Conservation (phyloP, 2,113 vertebrate genomes). For the Onychorhynchus coronatus region DNA sequence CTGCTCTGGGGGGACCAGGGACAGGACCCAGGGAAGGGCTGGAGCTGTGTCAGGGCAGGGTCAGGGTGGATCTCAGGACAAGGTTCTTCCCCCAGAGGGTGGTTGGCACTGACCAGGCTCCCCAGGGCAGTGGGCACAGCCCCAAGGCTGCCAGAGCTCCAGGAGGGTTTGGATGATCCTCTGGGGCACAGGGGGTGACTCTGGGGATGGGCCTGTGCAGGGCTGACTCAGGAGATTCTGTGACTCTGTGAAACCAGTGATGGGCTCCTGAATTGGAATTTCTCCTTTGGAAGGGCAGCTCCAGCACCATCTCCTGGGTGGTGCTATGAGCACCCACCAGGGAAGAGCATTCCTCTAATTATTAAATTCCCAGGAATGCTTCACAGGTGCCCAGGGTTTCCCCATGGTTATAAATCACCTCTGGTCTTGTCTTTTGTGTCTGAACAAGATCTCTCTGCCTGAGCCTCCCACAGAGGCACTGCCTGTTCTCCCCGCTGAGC, state of each 20-base stretch:
- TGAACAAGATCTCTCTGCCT: background rate
- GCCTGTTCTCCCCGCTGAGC: background rate
- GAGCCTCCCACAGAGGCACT: background rate
- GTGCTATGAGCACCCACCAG: background rate
- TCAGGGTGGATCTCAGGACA: background rate
- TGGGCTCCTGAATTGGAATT: background rate
- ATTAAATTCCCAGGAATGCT: background rate
- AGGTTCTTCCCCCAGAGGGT: background rate
- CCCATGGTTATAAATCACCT: background rate
- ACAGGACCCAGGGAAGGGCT: background rate
- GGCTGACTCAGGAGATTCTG: background rate
- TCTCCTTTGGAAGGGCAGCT: background rate
- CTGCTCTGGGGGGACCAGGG: background rate
- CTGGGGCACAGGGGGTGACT: background rate
- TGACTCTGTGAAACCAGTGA: background rate
- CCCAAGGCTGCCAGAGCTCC: background rate
- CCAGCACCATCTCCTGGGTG: background rate
- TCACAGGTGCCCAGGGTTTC: accelerated
- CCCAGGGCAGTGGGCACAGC: background rate
- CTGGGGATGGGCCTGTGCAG: background rate
- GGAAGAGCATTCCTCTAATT: background rate
- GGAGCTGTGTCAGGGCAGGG: background rate
- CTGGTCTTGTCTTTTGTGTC: background rate
- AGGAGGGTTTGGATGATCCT: background rate
- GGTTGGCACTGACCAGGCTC: background rate